Evolutionary conservation across 1,140 invertebrate species (phyloP), one percentile per base, ranked within the genome.

Genomic region (Babylonia areolata): DNA sequence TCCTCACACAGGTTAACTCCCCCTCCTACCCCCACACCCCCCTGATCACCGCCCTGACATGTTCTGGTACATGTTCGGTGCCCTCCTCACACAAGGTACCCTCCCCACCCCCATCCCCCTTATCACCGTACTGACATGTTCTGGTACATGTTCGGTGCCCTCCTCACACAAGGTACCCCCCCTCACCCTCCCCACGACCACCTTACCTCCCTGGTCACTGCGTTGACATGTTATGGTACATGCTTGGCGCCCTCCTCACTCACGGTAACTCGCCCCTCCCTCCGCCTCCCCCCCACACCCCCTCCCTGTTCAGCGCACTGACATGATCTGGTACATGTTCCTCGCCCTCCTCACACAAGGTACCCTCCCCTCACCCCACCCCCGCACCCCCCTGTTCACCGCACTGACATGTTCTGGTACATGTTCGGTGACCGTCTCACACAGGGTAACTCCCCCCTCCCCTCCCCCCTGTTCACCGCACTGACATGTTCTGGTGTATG

Each of bases 261-360:
- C 71, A 73, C 9, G 33, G 9, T 6, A 51, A 51, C 17, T 51
- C 17, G 46, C 9, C 17, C 46, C 2, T 51, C 46, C 2, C 9
- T 17, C 17, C 9, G 9, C 46, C 46, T 17, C 46, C 46, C 42
- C 42, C 42, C 5, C 42, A 51, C 46, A 51, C 46, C 46, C 46
- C 46, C 2, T 51, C 46, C 46, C n/a, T 71, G 69, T 6, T 71
- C 9, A 33, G 9, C 9, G 69, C 28, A 28, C 5, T 33, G 89
- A 91, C 84, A 83, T 90, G 2, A 89, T 92, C 78, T 92, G 90
- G 90, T 92, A 92, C 79, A 91, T 90, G 89, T 91, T 88, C 73
- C 89, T 90, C 1, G 88, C 90, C 17, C 69, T 92, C 5, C 84
- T 92, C 1, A 90, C 89, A 37, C 71, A 73, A 73, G 31, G 35